Conservation (phyloP, 2,797 vertebrate species). For the Darevskia mixta region DNA sequence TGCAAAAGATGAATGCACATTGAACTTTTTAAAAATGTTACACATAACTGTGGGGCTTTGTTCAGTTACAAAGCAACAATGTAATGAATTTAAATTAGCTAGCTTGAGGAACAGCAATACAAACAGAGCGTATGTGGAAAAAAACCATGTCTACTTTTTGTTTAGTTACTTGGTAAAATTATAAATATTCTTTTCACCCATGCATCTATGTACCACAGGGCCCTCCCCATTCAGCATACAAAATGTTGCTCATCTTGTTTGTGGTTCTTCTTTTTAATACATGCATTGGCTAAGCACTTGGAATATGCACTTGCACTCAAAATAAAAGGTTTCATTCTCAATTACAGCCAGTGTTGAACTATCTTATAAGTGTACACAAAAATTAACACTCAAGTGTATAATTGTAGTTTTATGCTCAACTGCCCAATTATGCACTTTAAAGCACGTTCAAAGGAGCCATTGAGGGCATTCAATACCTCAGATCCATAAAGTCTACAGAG, state of each 20-base stretch:
- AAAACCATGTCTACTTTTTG: conserved; percentile 6
- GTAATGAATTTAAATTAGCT: not conserved
- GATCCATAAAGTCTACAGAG: conserved; percentile 57
- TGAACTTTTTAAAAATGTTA: not conserved
- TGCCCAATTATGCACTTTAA: conserved; percentile 76
- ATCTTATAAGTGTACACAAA: conserved; percentile 72
- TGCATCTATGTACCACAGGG: not conserved
- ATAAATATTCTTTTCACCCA: not conserved
- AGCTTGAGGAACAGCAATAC: conserved; percentile 14
- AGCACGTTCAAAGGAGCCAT: conserved; percentile 69
- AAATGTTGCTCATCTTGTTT: conserved; percentile 42
- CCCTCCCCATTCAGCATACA: not conserved
- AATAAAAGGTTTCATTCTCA: conserved; percentile 68
- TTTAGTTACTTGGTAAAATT: conserved; percentile 26
- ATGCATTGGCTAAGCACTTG: conserved; percentile 63
- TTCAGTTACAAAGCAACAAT: not conserved
- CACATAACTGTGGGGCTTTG: not conserved
- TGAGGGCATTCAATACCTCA: conserved; percentile 62
- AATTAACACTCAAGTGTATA: conserved; percentile 81
- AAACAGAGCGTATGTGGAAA: conserved; percentile 12
- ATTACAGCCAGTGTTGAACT: conserved; percentile 72
- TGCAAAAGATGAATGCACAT: not conserved
- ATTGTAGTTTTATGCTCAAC: conserved; percentile 80
- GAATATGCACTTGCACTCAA: conserved; percentile 54
- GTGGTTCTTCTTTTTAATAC: conserved; percentile 54